These are phyloP conservation scores for Spialia ferax DNA, from an alignment of 2,888 invertebrate species.

Conservation along the genomic window DNA sequence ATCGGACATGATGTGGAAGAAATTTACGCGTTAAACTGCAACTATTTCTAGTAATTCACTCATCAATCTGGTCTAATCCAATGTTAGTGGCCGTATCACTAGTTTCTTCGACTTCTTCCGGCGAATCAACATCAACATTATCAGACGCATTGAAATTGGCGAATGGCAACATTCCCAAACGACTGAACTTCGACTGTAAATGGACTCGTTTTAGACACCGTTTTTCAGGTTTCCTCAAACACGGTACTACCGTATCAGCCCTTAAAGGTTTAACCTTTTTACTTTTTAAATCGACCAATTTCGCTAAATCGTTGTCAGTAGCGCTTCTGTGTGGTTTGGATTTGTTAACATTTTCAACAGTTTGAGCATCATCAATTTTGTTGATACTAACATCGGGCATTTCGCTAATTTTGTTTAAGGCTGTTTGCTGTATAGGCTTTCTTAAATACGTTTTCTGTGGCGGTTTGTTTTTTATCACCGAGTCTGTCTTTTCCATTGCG, in stretches of 20 bases:
- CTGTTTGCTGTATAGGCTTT: neutral
- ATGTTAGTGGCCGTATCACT: neutral
- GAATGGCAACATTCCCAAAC: slow-evolving; percentile 59
- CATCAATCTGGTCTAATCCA: neutral
- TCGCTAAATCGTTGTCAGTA: neutral
- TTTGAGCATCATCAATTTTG: slow-evolving; percentile 1
- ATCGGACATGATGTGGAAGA: too few relatives aligned
- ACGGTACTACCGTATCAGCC: neutral
- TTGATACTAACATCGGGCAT: slow-evolving; percentile 19
- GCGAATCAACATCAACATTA: neutral
- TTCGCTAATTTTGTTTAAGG: slow-evolving; percentile 8
- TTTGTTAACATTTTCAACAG: neutral
- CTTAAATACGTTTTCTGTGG: neutral
- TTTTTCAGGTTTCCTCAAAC: slow-evolving; percentile 45
- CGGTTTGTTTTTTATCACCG: neutral
- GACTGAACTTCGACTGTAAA: slow-evolving; percentile 60
- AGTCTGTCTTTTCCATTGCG: slow-evolving; percentile 8
- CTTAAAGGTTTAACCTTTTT: neutral
- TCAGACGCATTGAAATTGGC: slow-evolving; percentile 56
- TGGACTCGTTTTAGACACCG: slow-evolving; percentile 53
- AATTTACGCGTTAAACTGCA: too few relatives aligned
- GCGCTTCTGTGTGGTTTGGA: neutral
- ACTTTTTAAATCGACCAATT: neutral
- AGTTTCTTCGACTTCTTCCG: neutral
- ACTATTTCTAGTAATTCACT: neutral